Conservation (phyloP, 2,888 invertebrate genomes). For the Mantis religiosa region DNA sequence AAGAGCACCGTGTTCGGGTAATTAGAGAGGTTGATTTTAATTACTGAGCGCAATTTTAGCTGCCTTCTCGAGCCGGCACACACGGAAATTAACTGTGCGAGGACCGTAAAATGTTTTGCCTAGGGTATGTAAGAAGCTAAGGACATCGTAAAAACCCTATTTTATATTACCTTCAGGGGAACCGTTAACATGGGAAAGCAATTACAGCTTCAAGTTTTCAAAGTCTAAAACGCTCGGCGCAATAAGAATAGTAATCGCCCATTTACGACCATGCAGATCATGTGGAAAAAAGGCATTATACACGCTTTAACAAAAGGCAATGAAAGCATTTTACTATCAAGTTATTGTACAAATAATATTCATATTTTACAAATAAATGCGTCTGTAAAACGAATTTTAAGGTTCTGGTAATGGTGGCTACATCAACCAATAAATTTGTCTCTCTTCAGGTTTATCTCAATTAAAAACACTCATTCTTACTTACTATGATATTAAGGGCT, state of each 20-base stretch:
- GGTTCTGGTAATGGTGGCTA: no score
- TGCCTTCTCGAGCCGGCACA: not conserved
- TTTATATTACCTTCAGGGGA: not conserved
- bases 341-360: no score
- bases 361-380: no score
- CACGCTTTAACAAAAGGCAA: no score
- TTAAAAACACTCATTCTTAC: no score
- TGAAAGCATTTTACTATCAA: no score
- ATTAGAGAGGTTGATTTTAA: conserved; percentile 14
- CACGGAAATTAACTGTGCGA: not conserved
- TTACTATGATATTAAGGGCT: no score
- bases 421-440: no score
- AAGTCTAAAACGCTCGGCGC: not conserved
- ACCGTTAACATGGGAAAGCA: not conserved
- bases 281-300: no score
- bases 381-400: no score
- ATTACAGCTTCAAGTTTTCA: not conserved
- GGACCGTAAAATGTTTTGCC: not conserved
- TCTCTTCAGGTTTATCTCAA: no score
- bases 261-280: no score
- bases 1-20: conserved; percentile 3
- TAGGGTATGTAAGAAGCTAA: not conserved
- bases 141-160: not conserved
- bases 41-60: not conserved
- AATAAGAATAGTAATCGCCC: not conserved